These are phyloP conservation scores for Tetanocera ferruginea DNA, from an alignment of 2,888 invertebrate species.

Conservation along the genomic window DNA sequence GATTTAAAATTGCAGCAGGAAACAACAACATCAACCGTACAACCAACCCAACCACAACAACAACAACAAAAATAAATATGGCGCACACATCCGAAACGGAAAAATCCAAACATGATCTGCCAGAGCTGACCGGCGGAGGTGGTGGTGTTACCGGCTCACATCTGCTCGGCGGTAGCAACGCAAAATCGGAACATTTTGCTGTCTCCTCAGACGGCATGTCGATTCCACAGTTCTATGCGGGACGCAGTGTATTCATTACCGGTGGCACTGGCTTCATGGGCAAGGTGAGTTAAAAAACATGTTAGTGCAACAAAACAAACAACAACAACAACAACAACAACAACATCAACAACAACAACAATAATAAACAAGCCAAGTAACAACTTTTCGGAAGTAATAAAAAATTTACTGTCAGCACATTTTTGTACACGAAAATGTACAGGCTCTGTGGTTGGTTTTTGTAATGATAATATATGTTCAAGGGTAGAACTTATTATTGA, in stretches of 20 bases:
- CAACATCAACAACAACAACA: not conserved
- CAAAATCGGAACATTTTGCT: slow-evolving; percentile 55
- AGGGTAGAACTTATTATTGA: too few species aligned
- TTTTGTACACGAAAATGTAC: too few species aligned
- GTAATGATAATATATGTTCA: too few species aligned
- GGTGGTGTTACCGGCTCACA: slow-evolving; percentile 24
- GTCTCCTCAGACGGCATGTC: slow-evolving; percentile 56
- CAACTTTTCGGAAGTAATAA: not conserved
- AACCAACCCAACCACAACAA: slow-evolving; percentile 21
- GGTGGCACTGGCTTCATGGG: slow-evolving; percentile 92
- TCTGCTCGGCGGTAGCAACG: slow-evolving; percentile 41
- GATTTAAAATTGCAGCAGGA: slow-evolving; percentile 17
- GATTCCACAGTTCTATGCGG: slow-evolving; percentile 78
- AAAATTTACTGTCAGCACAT: too few species aligned
- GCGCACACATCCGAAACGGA: slow-evolving; percentile 53
- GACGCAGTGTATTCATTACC: slow-evolving; percentile 80
- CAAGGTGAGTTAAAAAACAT: slow-evolving; percentile 75
- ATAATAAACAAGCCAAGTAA: not conserved
- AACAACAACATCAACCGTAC: slow-evolving; percentile 36
- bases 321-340: too few species aligned
- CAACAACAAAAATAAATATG: slow-evolving; percentile 34
- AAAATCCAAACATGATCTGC: slow-evolving; percentile 50
- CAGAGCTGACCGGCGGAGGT: slow-evolving; percentile 39
- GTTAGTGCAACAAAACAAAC: too few species aligned
- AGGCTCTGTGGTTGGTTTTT: too few species aligned